phyloP scores from a whole-genome alignment of 2,888 invertebrate species.

The Matsumyia berberina region DNA sequence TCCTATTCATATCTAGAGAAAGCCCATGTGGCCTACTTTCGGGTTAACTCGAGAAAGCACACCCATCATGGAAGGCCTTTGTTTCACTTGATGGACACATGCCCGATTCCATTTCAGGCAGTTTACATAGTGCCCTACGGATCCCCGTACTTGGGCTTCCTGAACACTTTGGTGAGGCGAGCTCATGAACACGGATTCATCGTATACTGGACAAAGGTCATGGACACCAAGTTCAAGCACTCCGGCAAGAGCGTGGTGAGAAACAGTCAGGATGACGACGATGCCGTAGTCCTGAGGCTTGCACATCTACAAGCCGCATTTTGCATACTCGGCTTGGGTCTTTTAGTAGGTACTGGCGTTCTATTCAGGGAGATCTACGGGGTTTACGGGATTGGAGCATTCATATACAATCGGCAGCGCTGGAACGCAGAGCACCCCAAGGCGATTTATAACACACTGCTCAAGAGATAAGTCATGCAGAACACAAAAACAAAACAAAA shows the following conservation, averaged over 20 bases:
- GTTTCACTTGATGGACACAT: slow-evolving; percentile 85
- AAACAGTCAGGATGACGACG: slow-evolving; percentile 76
- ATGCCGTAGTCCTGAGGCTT: slow-evolving; percentile 80
- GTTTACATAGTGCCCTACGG: slow-evolving; percentile 87
- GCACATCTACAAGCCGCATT: slow-evolving; percentile 82
- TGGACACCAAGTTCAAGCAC: slow-evolving; percentile 79
- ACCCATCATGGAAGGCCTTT: slow-evolving; percentile 84
- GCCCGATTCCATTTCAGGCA: slow-evolving; percentile 86
- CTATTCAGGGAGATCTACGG: slow-evolving; percentile 78
- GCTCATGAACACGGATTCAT: slow-evolving; percentile 86
- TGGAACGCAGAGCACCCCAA: slow-evolving; percentile 41
- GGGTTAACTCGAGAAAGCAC: slow-evolving; percentile 79
- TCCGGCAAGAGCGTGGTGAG: slow-evolving; percentile 78
- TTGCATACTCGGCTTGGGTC: slow-evolving; percentile 80
- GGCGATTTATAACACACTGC: slow-evolving; percentile 22
- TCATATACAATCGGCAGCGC: slow-evolving; percentile 54
- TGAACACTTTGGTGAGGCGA: slow-evolving; percentile 85
- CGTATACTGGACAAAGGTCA: slow-evolving; percentile 82
- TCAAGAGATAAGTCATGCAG: slow-evolving; percentile 49
- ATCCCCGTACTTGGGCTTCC: slow-evolving; percentile 85
- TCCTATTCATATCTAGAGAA: slow-evolving; percentile 85
- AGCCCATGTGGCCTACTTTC: slow-evolving; percentile 83
- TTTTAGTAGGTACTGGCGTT: slow-evolving; percentile 76
- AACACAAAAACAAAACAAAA: slow-evolving; percentile 2
- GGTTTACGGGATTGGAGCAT: slow-evolving; percentile 53